Percentiles rank a stretch among this genome's conserved stretches.
These are phyloP conservation scores for Zygogramma bicolorata DNA, from an alignment of 2,888 invertebrate species.

Conservation along the genomic window DNA sequence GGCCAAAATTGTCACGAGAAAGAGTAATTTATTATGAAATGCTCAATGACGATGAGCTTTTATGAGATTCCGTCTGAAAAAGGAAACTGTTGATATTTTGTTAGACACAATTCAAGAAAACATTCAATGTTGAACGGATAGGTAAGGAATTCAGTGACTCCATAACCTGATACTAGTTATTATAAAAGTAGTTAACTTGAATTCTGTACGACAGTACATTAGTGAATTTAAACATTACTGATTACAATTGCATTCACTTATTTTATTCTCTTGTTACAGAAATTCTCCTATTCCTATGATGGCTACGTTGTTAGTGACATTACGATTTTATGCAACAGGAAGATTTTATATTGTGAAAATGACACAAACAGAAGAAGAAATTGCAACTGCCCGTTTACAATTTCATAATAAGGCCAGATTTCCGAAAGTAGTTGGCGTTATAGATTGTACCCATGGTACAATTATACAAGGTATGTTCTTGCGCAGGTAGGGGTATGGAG, in stretches of 20 bases:
- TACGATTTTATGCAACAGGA: no score
- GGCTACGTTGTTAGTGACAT: no score
- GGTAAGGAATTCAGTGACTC: background rate
- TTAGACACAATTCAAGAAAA: background rate
- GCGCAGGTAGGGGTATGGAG: no score
- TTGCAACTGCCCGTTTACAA: background rate
- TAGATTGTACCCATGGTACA: no score
- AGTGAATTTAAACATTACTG: background rate
- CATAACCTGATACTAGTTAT: background rate
- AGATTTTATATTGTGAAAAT: background rate
- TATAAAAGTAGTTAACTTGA: background rate
- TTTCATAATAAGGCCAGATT: background rate
- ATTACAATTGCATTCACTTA: background rate
- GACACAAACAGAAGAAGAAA: background rate
- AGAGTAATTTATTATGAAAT: background rate
- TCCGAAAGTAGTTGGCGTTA: background rate
- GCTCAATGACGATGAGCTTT: background rate
- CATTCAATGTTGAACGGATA: background rate
- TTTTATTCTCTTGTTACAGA: background rate
- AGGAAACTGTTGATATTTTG: background rate
- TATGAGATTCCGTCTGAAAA: background rate
- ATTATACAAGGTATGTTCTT: no score
- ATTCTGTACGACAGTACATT: background rate
- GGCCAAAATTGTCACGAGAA: background rate
- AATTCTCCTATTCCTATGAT: no score